Evolutionary conservation across 2,113 vertebrate species (phyloP).

Genomic region (Illadopsis cleaveri): DNA sequence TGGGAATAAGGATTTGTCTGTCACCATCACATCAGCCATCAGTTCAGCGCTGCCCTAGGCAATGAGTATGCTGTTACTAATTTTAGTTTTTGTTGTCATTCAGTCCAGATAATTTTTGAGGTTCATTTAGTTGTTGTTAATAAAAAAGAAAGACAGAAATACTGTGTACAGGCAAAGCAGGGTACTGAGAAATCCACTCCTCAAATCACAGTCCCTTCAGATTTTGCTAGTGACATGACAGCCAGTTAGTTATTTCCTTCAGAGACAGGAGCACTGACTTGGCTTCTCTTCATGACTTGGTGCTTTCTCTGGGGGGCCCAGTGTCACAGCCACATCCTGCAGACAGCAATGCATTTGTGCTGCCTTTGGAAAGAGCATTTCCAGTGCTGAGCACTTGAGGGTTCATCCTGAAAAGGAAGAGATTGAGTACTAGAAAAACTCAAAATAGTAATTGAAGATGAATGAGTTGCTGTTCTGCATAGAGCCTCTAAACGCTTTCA

Average conservation of each 20-base stretch:
- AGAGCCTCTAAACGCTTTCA: not conserved
- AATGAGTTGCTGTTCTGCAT: not conserved
- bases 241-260: not conserved
- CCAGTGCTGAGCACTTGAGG: not conserved
- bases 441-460: not conserved
- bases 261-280: not conserved
- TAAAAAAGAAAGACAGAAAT: slow-evolving; percentile 42
- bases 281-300: not conserved
- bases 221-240: not conserved
- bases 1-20: slow-evolving; percentile 67
- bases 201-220: not conserved
- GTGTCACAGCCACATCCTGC: not conserved
- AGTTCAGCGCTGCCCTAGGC: slow-evolving; percentile 44
- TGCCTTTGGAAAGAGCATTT: not conserved
- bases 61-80: slow-evolving; percentile 59
- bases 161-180: not conserved
- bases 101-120: slow-evolving; percentile 57
- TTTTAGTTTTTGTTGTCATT: slow-evolving; percentile 64
- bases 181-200: not conserved
- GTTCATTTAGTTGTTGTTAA: slow-evolving; percentile 55
- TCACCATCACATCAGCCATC: slow-evolving; percentile 62
- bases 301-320: not conserved
- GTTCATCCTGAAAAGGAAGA: not conserved
- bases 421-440: not conserved
- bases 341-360: not conserved